phyloP scores from a whole-genome alignment of 2,888 invertebrate genomes.

The Osedax frankpressi region DNA sequence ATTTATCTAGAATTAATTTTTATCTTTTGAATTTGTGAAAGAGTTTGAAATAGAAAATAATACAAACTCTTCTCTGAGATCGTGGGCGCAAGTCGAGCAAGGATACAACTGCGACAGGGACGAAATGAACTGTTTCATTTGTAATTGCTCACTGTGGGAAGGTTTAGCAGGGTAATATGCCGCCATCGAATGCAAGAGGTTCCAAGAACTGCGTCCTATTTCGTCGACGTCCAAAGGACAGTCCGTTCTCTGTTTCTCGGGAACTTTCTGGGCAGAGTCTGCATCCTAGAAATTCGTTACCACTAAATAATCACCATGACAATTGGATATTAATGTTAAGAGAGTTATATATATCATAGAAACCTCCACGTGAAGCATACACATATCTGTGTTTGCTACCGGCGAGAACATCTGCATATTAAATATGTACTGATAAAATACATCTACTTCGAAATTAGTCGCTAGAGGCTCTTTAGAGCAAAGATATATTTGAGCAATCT shows the following conservation, averaged over 20 bases:
- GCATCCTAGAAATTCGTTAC: not conserved
- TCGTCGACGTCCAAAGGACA: slow-evolving; percentile 52
- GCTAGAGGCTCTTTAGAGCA: no score
- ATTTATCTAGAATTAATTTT: no score
- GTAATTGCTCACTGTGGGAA: slow-evolving; percentile 53
- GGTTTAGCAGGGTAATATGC: slow-evolving; percentile 82
- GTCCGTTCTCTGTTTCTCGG: no score
- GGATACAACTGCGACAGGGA: slow-evolving; percentile 80
- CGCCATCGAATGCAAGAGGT: slow-evolving; percentile 86
- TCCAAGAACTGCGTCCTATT: slow-evolving; percentile 68
- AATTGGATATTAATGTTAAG: not conserved
- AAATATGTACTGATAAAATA: no score
- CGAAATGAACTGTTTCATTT: slow-evolving; percentile 69
- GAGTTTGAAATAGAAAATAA: no score
- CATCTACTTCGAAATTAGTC: no score
- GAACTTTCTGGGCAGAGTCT: no score
- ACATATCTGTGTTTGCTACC: no score
- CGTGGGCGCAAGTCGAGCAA: slow-evolving; percentile 76
- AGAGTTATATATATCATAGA: not conserved
- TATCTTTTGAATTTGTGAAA: no score
- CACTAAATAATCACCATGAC: not conserved
- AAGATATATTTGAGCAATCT: no score
- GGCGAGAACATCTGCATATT: no score
- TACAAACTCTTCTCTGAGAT: slow-evolving; percentile 65
- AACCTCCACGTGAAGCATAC: no score